Conservation (phyloP, 1,140 invertebrate genomes). For the Lutraria rhynchaena region DNA sequence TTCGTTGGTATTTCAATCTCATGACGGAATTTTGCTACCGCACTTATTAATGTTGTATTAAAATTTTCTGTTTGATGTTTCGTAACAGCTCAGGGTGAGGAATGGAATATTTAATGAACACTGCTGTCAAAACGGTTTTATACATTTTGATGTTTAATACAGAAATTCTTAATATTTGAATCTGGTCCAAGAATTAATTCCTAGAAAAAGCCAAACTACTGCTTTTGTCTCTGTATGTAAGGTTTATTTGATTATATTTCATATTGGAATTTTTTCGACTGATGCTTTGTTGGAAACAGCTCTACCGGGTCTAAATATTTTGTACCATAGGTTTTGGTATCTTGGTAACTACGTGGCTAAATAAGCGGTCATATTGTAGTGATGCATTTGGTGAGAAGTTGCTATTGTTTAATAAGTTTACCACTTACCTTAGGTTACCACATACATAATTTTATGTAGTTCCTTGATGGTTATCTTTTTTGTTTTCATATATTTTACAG, state of each 20-base stretch:
- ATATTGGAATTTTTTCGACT: constrained; percentile 1
- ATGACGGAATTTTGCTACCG: constrained; percentile 31
- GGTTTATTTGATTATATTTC: constrained; percentile 7
- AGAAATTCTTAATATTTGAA: constrained; percentile 58
- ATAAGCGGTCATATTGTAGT: no score
- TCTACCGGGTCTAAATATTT: not conserved
- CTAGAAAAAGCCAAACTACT: constrained; percentile 21
- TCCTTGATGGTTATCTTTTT: no score
- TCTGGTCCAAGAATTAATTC: constrained; percentile 49
- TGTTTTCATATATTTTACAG: no score
- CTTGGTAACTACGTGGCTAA: no score
- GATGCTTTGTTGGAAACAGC: not conserved
- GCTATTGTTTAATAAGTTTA: no score
- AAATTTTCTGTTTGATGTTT: constrained; percentile 56
- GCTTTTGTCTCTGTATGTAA: constrained; percentile 46
- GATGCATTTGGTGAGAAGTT: no score
- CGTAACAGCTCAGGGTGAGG: constrained; percentile 30
- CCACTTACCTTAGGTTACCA: no score
- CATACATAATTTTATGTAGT: no score
- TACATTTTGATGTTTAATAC: constrained; percentile 61
- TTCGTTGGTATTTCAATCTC: constrained; percentile 57
- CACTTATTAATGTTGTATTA: constrained; percentile 56
- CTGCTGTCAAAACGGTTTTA: constrained; percentile 48
- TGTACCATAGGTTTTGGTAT: no score
- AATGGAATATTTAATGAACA: constrained; percentile 56